Percentiles rank a stretch among this genome's conserved stretches.
These are phyloP conservation scores for Falco biarmicus DNA, from an alignment of 2,797 vertebrate species.

Conservation along the genomic window DNA sequence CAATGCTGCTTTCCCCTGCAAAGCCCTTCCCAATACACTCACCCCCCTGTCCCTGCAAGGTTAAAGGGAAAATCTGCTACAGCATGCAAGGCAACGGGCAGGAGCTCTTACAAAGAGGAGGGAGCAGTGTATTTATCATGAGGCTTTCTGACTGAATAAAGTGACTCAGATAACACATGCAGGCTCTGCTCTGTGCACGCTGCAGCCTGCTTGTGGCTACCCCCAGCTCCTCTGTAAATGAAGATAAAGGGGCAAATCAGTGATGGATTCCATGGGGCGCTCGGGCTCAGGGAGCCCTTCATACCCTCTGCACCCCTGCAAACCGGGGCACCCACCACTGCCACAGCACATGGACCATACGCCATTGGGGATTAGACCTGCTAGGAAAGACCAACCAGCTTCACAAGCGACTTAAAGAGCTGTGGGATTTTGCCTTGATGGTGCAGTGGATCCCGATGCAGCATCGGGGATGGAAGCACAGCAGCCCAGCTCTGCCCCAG, in stretches of 20 bases:
- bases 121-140: background rate
- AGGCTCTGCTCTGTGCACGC: background rate
- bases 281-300: background rate
- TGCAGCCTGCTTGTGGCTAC: background rate
- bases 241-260: background rate
- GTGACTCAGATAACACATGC: background rate
- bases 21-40: background rate
- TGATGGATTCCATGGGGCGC: background rate
- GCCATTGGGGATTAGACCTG: background rate
- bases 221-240: background rate
- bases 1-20: background rate
- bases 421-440: background rate
- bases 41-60: background rate
- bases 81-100: background rate
- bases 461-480: background rate
- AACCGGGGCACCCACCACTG: rapidly evolving
- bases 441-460: background rate
- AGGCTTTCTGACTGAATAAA: background rate
- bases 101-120: background rate
- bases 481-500: background rate
- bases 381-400: background rate
- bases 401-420: background rate
- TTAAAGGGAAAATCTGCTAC: background rate
- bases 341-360: rapidly evolving
- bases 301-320: background rate